phyloP scores from a whole-genome alignment of 2,113 vertebrate species.

The Carlito syrichta region DNA sequence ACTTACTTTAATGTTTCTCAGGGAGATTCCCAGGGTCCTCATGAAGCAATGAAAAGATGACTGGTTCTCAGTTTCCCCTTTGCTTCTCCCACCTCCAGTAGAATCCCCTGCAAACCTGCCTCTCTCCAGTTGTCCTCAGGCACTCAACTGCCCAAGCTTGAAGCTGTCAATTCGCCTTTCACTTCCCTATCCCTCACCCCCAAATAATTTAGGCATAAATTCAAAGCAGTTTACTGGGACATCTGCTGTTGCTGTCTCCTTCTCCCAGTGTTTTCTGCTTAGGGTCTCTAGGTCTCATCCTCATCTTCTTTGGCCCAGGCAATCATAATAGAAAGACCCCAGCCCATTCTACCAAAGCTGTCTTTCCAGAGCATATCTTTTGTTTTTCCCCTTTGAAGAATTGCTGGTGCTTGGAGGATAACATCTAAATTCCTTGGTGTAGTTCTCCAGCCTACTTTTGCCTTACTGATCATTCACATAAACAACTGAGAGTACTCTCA shows the following conservation, averaged over 20 bases:
- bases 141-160: no score
- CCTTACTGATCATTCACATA: no score
- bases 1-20: not conserved
- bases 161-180: not conserved
- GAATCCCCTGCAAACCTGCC: accelerated
- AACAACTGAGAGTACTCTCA: not conserved
- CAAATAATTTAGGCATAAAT: not conserved
- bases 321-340: not conserved
- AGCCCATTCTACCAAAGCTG: not conserved
- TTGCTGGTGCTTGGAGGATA: not conserved
- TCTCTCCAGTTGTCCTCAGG: not conserved
- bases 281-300: accelerated
- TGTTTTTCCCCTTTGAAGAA: not conserved
- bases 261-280: accelerated
- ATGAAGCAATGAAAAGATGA: not conserved
- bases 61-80: not conserved
- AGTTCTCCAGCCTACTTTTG: no score
- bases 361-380: not conserved
- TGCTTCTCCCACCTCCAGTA: not conserved
- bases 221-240: not conserved
- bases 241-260: not conserved
- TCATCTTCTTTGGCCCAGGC: not conserved
- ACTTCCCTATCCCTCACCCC: no score
- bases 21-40: not conserved
- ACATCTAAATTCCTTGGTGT: not conserved